These are phyloP conservation scores for Apamea anceps DNA, from an alignment of 2,888 invertebrate species.

Conservation along the genomic window DNA sequence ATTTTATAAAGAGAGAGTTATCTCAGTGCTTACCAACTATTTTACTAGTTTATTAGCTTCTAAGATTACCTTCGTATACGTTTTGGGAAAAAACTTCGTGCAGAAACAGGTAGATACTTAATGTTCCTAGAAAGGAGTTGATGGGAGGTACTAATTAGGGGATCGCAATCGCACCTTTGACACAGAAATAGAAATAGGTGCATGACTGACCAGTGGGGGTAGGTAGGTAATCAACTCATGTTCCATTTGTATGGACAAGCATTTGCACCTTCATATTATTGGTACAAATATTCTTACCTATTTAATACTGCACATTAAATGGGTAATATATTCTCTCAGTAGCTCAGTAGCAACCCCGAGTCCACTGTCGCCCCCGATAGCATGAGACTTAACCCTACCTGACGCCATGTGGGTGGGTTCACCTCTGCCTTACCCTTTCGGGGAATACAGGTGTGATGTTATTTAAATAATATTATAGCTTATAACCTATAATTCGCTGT, in stretches of 20 bases:
- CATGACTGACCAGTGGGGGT: background rate
- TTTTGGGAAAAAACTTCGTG: background rate
- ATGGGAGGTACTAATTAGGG: background rate
- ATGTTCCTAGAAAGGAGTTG: background rate
- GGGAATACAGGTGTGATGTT: background rate
- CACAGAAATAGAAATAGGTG: background rate
- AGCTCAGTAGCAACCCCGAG: background rate
- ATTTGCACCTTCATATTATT: background rate
- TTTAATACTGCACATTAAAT: background rate
- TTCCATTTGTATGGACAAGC: background rate
- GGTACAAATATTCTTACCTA: background rate
- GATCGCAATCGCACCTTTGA: background rate
- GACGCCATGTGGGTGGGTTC: no score
- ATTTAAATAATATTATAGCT: background rate
- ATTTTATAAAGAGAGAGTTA: background rate
- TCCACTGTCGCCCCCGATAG: no score
- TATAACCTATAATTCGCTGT: conserved; percentile 14
- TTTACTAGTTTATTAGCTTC: background rate
- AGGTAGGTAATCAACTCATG: background rate
- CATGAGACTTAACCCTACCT: background rate
- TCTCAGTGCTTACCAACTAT: no score
- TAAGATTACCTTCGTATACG: background rate
- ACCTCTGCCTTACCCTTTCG: background rate
- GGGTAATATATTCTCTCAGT: background rate
- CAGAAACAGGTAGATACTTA: background rate